Evolutionary conservation across 2,797 vertebrate genomes (phyloP), one percentile per base, ranked within the genome.

Genomic region (Xenentodon cancila): DNA sequence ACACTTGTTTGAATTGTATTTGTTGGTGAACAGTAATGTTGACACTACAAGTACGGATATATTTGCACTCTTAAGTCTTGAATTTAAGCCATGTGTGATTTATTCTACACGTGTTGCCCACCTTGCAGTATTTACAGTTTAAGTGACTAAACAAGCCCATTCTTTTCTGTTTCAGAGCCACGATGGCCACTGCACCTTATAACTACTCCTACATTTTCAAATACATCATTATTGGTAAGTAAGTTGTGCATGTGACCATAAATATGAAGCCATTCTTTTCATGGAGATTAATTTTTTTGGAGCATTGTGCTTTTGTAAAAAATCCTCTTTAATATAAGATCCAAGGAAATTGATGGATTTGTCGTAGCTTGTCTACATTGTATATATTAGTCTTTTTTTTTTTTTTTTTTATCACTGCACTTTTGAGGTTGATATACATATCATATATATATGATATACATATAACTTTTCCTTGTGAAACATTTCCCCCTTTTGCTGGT

Each of bases 131-230:
- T 5, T 9, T 13, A 45, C 18, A 19, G 0, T 48, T 46, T 47
- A 22, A 7, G 2, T 58, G 9, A 11, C 32, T 71, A 18, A 81
- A 56, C 1, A 40, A 40, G 0, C 37, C 21, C 3, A 3, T 88
- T 84, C 71, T 71, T 75, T 16, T 86, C n/a, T 77, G 22, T 91
- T 94, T 82, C 75, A 98, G 96, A 96, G 95, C 96, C 96, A 95
- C 89, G 71, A 99, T 99, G 97, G 96, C 98, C 92, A 98, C 97
- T 15, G 97, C 98, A 94, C 98, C 98, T 59, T 99, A 99, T 95
- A 99, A 99, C 95, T 99, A 99, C 85, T 99, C 97, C 79, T 99
- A 99, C 96, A 99, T 99, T 94, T 99, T 99, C 91, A 99, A 99
- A 90, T 99, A 99, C 93, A 99, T 99, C 94, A 99, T 99, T 85